phyloP scores from a whole-genome alignment of 2,113 vertebrate species.

The Rhinichthys klamathensis region DNA sequence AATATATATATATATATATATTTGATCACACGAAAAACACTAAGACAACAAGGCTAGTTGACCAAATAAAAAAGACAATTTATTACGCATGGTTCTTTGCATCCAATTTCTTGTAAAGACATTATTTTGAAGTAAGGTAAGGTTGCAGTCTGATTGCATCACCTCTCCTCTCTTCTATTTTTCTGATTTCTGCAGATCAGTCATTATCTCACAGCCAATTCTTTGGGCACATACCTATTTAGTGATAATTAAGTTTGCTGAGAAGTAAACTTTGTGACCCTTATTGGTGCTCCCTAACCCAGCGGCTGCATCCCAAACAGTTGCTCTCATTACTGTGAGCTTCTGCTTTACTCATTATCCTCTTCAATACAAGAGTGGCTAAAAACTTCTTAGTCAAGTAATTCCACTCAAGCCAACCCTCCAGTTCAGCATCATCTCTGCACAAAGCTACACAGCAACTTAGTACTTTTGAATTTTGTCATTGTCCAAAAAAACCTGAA shows the following conservation, averaged over 20 bases:
- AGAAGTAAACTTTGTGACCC: slow-evolving; percentile 19
- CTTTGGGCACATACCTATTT: neutral
- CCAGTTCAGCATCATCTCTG: neutral
- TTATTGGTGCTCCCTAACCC: slow-evolving; percentile 11
- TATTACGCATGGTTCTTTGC: neutral
- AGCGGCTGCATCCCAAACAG: neutral
- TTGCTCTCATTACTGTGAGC: slow-evolving; percentile 11
- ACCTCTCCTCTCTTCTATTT: neutral
- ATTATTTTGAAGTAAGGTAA: no score
- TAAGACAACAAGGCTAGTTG: neutral
- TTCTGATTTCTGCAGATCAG: neutral
- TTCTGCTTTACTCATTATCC: slow-evolving; percentile 24
- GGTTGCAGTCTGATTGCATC: neutral
- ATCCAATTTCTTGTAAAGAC: neutral
- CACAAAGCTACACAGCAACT: no score
- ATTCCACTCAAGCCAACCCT: neutral
- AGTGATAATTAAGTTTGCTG: neutral
- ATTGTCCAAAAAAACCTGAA: neutral
- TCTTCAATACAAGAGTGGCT: neutral
- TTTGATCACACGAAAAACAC: neutral
- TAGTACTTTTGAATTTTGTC: no score
- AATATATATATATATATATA: no score
- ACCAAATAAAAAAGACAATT: neutral
- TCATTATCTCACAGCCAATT: neutral
- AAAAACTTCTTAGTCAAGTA: neutral